These are phyloP conservation scores for Montipora capitata DNA, from an alignment of 92 coral and sea anemone species.

Conservation along the genomic window DNA sequence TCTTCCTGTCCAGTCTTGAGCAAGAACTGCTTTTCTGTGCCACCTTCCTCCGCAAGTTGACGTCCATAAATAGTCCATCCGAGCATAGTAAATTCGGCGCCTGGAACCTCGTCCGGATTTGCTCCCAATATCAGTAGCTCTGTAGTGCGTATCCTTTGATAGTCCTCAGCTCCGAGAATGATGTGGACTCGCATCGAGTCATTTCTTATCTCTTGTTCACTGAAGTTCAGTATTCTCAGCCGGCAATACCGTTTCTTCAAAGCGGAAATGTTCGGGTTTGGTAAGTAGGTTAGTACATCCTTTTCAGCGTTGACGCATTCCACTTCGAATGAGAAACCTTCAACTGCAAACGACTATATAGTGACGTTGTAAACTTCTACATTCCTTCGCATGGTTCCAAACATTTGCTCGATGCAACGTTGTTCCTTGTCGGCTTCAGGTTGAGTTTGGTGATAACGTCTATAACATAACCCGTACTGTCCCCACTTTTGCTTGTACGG, in stretches of 20 bases:
- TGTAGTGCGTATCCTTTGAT: constrained; percentile 69
- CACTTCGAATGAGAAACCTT: constrained; percentile 33
- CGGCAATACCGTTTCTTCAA: constrained; percentile 42
- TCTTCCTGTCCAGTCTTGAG: constrained; percentile 68
- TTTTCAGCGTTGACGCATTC: constrained; percentile 67
- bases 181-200: constrained; percentile 28
- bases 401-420: constrained; percentile 72
- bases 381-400: constrained; percentile 38
- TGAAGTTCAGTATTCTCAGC: constrained; percentile 29
- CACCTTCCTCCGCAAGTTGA: background rate
- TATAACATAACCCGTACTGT: constrained; percentile 31
- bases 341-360: constrained; percentile 46
- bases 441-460: constrained; percentile 47
- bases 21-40: constrained; percentile 75
- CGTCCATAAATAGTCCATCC: constrained; percentile 75
- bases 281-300: constrained; percentile 42
- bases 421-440: constrained; percentile 48
- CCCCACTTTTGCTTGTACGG: constrained; percentile 37
- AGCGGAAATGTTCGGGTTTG: constrained; percentile 17
- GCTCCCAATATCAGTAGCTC: constrained; percentile 67
- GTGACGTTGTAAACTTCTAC: constrained; percentile 47
- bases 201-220: constrained; percentile 36
- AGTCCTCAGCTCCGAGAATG: constrained; percentile 62
- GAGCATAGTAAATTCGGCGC: constrained; percentile 76
- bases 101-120: constrained; percentile 75